Evolutionary conservation across 2,888 invertebrate genomes (phyloP), one percentile per base, ranked within the genome.

Genomic region (Xestia xanthographa): DNA sequence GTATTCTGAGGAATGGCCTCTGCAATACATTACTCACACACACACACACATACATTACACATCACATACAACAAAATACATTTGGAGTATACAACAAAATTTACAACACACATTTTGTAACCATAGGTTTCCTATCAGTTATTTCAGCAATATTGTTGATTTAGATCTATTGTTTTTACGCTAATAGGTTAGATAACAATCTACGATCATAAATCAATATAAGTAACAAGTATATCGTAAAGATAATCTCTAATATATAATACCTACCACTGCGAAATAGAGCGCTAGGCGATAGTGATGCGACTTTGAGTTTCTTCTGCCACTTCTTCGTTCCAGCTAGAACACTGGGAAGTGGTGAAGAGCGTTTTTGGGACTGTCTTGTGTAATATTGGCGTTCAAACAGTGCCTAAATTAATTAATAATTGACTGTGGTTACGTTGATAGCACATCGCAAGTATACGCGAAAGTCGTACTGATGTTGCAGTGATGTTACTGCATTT

Each of bases 121-220:
- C 45, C 20, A 12, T 38, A 9, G 34, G n/a, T 50, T 50, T 58
- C 26, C 58, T 75, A 75, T 73, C 65, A 66, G 8, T 45, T 50
- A 63, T 14, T 38, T 48, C 26, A 58, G 48, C 56, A 70, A 34
- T 58, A 43, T 22, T 41, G 38, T 66, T 69, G 68, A 79, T 82
- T 66, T 9, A 6, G 45, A 79, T 82, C 82, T 60, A 53, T 65
- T 43, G 56, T 22, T 63, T 34, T 63, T 0, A 53, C 20, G 5
- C 22, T 82, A 77, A 76, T 68, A 53, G 38, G 17, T 66, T 45
- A 26, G 67, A 65, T 60, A 53, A 41, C 50, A 41, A 79, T 82
- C 82, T 53, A 63, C 20, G 6, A 76, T 45, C 82, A 34, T 38
- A 75, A 65, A 82, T 79, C 63, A 82, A 58, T 75, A n/a, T n/a